phyloP scores from a whole-genome alignment of 2,888 invertebrate genomes.

The Didymodactylos carnosus region DNA sequence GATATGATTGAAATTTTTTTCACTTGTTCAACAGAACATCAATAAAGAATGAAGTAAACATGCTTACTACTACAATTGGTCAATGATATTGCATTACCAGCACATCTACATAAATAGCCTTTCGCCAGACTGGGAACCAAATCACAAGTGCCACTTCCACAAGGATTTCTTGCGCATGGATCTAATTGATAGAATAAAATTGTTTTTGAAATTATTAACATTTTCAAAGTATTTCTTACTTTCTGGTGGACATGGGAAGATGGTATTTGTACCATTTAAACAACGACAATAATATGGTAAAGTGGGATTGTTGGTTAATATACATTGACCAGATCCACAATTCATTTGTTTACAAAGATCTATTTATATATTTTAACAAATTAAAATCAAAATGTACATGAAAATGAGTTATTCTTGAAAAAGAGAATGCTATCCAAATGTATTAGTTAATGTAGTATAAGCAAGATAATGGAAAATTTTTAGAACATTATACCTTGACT shows the following conservation, averaged over 20 bases:
- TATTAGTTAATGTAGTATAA: no score
- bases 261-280: conserved; percentile 4
- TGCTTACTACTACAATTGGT: background rate
- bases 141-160: background rate
- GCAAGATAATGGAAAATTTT: no score
- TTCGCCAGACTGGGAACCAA: background rate
- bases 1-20: no score
- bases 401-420: no score
- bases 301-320: conserved; percentile 3
- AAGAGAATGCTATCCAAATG: no score
- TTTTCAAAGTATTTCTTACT: background rate
- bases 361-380: no score
- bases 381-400: no score
- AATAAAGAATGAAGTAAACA: no score
- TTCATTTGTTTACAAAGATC: background rate
- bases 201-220: background rate
- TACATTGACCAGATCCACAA: conserved; percentile 9
- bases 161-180: background rate
- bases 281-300: conserved; percentile 11
- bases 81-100: background rate
- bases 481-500: no score
- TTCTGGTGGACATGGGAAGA: conserved; percentile 9
- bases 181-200: background rate
- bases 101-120: background rate
- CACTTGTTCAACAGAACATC: no score